Percentiles rank a stretch among this genome's conserved stretches.
Conservation (phyloP, 2,113 vertebrate species). For the Scomber colias region DNA sequence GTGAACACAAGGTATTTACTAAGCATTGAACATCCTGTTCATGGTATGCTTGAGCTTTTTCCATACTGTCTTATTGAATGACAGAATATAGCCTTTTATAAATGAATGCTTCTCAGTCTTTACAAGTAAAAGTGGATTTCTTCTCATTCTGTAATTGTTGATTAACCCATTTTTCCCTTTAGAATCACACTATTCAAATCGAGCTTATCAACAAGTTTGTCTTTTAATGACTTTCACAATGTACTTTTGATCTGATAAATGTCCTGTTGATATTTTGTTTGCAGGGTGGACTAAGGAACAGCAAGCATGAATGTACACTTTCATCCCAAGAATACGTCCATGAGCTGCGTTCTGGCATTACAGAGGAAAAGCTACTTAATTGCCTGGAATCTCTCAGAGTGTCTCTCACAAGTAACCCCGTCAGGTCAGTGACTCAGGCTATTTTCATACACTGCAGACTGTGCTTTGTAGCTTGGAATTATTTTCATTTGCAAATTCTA, state of each 20-base stretch:
- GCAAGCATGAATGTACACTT: slow-evolving; percentile 95
- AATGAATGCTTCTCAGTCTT: no score
- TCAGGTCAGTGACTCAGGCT: slow-evolving; percentile 87
- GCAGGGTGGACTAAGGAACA: slow-evolving; percentile 97
- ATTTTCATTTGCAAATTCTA: background rate
- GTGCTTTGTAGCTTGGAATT: background rate
- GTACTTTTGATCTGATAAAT: slow-evolving; percentile 16
- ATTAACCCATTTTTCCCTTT: background rate
- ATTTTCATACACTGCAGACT: background rate
- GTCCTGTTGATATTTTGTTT: slow-evolving; percentile 56
- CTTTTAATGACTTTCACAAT: background rate
- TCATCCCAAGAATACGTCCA: slow-evolving; percentile 99
- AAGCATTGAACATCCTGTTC: background rate
- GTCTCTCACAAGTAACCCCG: slow-evolving; percentile 98
- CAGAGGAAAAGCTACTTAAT: slow-evolving; percentile 96
- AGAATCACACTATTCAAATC: background rate
- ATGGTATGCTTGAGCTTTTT: no score
- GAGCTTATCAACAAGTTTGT: background rate
- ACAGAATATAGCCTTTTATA: background rate
- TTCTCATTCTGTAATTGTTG: background rate
- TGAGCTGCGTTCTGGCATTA: slow-evolving; percentile 94
- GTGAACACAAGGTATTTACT: background rate
- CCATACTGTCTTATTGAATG: background rate
- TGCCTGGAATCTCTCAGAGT: slow-evolving; percentile 97
- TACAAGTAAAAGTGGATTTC: background rate